phyloP scores from a whole-genome alignment of 2,888 invertebrate species.

The Drosophila gaucha region DNA sequence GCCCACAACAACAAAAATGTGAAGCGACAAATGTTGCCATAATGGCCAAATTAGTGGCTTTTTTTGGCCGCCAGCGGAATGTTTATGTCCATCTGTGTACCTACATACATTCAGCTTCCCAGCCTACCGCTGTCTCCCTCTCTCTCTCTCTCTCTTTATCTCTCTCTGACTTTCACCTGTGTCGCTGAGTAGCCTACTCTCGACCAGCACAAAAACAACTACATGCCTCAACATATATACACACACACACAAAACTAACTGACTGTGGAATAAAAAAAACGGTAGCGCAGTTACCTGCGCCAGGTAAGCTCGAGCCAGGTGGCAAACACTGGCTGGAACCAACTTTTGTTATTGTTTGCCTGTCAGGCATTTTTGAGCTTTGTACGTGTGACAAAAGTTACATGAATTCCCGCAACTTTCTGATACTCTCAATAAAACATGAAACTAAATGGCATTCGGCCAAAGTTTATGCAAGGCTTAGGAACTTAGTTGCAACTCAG shows the following conservation, averaged over 20 bases:
- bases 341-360: slow-evolving; percentile 28
- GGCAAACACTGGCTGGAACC: slow-evolving; percentile 35
- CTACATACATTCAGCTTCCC: neutral
- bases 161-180: neutral
- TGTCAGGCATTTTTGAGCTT: slow-evolving; percentile 19
- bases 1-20: slow-evolving; percentile 16
- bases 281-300: neutral
- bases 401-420: slow-evolving; percentile 12
- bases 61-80: slow-evolving; percentile 39
- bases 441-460: neutral
- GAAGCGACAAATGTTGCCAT: slow-evolving; percentile 43
- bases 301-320: slow-evolving; percentile 15
- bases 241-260: slow-evolving; percentile 15
- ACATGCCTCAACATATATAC: neutral
- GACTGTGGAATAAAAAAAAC: slow-evolving; percentile 11
- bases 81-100: slow-evolving; percentile 18
- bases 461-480: neutral
- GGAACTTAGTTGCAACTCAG: neutral
- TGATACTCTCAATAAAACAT: slow-evolving; percentile 24
- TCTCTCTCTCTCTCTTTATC: neutral
- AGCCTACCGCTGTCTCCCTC: neutral
- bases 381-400: slow-evolving; percentile 35
- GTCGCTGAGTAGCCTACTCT: slow-evolving; percentile 6
- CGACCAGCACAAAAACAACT: neutral
- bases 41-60: slow-evolving; percentile 73